Conservation (phyloP, 1,140 invertebrate genomes). For the Trachymyrmex septentrionalis region DNA sequence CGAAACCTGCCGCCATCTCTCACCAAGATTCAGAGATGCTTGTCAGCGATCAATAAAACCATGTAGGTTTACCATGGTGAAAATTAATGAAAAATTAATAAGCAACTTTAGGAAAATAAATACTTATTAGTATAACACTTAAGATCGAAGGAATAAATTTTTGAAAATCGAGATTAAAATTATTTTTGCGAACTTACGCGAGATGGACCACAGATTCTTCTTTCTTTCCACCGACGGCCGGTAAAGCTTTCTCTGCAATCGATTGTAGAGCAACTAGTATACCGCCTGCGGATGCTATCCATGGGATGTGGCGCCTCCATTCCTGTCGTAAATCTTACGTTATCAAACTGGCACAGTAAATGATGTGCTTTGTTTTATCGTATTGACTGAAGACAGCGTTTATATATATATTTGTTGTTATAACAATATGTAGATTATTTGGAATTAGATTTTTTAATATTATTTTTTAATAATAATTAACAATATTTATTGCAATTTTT, state of each 20-base stretch:
- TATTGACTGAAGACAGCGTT: background rate
- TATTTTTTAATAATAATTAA: background rate
- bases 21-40: conserved; percentile 17
- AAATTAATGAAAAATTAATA: background rate
- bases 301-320: conserved; percentile 51
- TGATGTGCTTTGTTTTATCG: background rate
- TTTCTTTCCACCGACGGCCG: conserved; percentile 30
- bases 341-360: background rate
- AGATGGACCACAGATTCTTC: background rate
- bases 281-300: conserved; percentile 33
- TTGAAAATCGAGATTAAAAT: background rate
- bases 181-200: background rate
- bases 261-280: conserved; percentile 37
- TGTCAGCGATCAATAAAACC: conserved; percentile 38
- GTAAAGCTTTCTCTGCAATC: conserved; percentile 55
- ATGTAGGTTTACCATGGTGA: background rate
- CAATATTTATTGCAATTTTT: background rate
- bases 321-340: background rate
- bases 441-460: background rate
- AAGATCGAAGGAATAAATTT: background rate
- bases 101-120: background rate
- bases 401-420: background rate
- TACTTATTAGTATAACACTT: background rate
- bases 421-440: background rate
- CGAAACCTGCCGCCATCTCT: conserved; percentile 54